Evolutionary conservation across 2,113 vertebrate genomes (phyloP), one percentile per base, ranked within the genome.

Genomic region (Passer montanus): DNA sequence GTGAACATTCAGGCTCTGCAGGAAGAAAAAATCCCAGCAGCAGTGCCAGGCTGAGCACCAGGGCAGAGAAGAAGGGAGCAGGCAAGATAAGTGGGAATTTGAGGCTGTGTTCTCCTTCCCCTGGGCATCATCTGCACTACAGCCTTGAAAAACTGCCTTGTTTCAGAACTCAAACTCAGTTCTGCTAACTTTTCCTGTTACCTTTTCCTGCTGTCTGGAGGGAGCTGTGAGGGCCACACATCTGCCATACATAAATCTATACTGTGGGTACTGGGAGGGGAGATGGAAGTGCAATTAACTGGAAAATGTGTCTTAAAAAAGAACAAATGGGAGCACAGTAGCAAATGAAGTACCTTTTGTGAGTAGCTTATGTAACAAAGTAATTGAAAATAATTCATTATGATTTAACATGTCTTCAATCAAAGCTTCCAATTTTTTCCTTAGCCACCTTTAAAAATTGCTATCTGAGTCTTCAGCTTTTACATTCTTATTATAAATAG

Each of bases 301-400:
- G 53, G 63, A 86, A 95, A 94, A 77, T 35, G 4, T 89, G 43
- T 66, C 84, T 87, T 95, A 27, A 87, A 94, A 92, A 92, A 84
- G 81, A 92, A 59, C 9, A 67, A 77, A 76, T 12, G n/a, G 14
- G 33, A 89, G 52, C 28, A 67, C 28, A 58, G 84, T 13, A 69
- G 63, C 56, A 75, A 84, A 44, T 72, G 8, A 91, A 74, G 26
- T 41, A 75, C 49, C 43, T 89, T 22, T 30, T 74, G 20, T 60
- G 63, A 87, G 39, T 55, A 44, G 81, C 64, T 93, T 95, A 64
- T 52, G 75, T 72, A 93, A 89, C 5, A 6, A 68, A 72, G 33
- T 59, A 89, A 56, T 85, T 68, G 43, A 76, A 59, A 53, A 49
- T 39, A 91, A 56, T 87, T 87, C 62, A 43, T 82, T 56, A 50